Percentiles rank a stretch among this genome's conserved stretches.
Evolutionary conservation across 2,113 vertebrate genomes (phyloP).

Genomic region (Recurvirostra avosetta): DNA sequence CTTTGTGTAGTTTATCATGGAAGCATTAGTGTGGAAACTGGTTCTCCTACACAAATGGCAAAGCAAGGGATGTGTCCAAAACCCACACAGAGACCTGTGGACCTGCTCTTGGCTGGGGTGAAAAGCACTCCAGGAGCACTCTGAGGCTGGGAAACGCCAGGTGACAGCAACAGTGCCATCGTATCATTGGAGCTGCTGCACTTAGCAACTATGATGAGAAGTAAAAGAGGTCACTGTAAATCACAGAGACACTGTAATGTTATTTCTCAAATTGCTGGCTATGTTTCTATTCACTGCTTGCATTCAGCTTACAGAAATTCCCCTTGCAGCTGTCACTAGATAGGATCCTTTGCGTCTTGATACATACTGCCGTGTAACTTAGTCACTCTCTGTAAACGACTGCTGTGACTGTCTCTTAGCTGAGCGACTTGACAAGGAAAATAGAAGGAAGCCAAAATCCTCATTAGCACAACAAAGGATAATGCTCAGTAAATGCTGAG

Average conservation of each 20-base stretch:
- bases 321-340: neutral
- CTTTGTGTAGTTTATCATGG: neutral
- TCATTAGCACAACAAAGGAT: constrained; percentile 17
- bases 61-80: neutral
- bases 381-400: neutral
- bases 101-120: fast-evolving
- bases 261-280: neutral
- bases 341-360: neutral
- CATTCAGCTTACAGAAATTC: neutral
- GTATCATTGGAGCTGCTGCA: neutral
- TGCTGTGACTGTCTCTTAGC: neutral
- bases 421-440: constrained; percentile 4
- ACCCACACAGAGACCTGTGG: neutral
- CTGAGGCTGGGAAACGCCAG: neutral
- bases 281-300: neutral
- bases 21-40: neutral
- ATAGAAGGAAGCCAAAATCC: neutral
- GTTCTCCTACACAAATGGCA: neutral
- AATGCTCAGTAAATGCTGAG: neutral
- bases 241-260: neutral
- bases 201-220: neutral
- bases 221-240: neutral
- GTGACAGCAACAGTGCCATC: neutral
- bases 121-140: neutral
- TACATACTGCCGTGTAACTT: neutral